Base-by-base conservation (phyloP, 2,888 invertebrate genomes). In the Ichneumon xanthorius region DNA sequence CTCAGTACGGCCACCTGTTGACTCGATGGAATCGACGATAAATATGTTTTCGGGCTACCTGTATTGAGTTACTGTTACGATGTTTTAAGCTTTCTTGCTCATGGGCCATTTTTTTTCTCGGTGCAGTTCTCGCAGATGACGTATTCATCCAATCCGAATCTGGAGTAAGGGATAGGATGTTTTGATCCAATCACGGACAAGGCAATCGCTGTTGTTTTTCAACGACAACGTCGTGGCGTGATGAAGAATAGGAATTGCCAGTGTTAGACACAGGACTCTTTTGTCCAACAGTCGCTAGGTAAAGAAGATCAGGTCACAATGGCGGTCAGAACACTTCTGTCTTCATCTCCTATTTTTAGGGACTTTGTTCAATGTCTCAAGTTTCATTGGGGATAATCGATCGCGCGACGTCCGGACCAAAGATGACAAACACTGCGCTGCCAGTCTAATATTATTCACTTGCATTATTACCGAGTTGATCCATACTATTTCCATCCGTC, bases 1-100 rank as follows among this genome's bases (percentile, higher is more conserved):
- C 67, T 71, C 48, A 63, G 55, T 70, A 37, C 61, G 67, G 72
- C 87, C 84, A 87, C 87, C 87, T 87, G 87, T 87, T 87, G 87
- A 61, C 80, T 77, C 77, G 16, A 30, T 19, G 26, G 55, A 78
- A 73, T 82, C 75, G 73, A 79, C 81, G 65, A 85, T 82, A 75
- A 81, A 55, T 70, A 61, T 73, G 81, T 81, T 84, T 73, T 78
- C 55, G 45, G 45, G 72, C 72, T 81, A 68, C 77, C 72, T 50
- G 63, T 53, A 63, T 73, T 61, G 50, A 30, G 50, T 77, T 50
- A 77, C 65, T 71, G 22, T 67, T 77, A 58, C 1, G 58, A 58
- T 22, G 26, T 26, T 26, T 26, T 58, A 26, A 22, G 11, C 22
- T 58, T 58, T 58, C 26, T 14, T 26, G 3, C 26, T 58, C 22